A percentile compares a stretch with the other conserved stretches of the same genome.
phyloP scores from a whole-genome alignment of 2,797 vertebrate species.

The Heterohyrax brucei region DNA sequence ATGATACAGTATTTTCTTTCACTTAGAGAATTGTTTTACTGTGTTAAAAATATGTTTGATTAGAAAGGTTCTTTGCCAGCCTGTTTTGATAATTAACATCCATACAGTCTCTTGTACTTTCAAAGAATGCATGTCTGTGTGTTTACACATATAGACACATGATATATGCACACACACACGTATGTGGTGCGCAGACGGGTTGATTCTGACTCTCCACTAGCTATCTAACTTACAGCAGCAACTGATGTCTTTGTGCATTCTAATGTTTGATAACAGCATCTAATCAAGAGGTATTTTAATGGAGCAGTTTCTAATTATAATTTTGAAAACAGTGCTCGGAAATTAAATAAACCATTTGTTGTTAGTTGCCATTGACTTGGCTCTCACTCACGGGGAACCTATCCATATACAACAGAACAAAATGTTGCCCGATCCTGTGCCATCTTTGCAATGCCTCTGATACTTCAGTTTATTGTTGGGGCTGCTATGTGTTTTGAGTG shows the following conservation, averaged over 20 bases:
- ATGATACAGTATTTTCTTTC: conserved; percentile 38
- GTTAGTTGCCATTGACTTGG: not conserved
- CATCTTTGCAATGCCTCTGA: not conserved
- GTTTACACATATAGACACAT: not conserved
- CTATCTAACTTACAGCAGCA: conserved; percentile 33
- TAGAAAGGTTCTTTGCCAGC: not conserved
- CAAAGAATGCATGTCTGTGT: not conserved
- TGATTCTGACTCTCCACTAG: conserved; percentile 52
- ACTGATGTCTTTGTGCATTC: not conserved
- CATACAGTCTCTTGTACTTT: not conserved
- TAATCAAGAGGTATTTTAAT: conserved; percentile 70
- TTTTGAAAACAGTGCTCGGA: conserved; percentile 64
- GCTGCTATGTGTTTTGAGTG: not conserved
- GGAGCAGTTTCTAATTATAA: conserved; percentile 68
- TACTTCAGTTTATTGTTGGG: not conserved
- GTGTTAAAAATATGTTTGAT: not conserved
- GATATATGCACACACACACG: not conserved
- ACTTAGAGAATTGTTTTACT: not conserved
- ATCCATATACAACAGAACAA: not conserved
- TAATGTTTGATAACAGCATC: conserved; percentile 47
- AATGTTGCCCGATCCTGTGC: not conserved
- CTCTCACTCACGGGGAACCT: not conserved
- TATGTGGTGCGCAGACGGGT: not conserved
- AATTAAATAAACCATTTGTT: conserved; percentile 47
- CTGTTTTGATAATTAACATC: not conserved